These are phyloP conservation scores for Spisula subtruncata DNA, from an alignment of 2,888 invertebrate species.

Conservation along the genomic window DNA sequence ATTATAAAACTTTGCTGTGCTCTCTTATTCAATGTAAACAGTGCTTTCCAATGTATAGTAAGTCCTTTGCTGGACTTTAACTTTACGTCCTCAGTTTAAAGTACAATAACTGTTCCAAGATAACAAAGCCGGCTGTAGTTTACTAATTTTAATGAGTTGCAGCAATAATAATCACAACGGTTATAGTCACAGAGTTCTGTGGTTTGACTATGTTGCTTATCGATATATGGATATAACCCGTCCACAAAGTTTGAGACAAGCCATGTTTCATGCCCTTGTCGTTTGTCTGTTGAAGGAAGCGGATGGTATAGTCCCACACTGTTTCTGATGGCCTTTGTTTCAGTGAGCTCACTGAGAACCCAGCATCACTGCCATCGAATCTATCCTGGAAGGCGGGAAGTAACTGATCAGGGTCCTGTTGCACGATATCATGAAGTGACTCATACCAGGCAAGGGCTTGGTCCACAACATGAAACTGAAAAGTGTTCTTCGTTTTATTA, in stretches of 20 bases:
- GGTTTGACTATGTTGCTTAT: conserved; percentile 30
- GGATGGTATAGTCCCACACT: conserved; percentile 33
- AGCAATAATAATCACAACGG: no score
- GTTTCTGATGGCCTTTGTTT: conserved; percentile 27
- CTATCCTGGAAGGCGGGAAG: not conserved
- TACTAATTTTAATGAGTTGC: no score
- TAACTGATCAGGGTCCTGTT: not conserved
- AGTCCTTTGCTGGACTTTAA: no score
- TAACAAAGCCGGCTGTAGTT: no score
- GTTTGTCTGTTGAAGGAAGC: not conserved
- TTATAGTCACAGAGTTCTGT: no score
- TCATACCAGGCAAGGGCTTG: no score
- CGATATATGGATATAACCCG: not conserved
- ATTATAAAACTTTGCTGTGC: no score
- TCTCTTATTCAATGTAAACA: no score
- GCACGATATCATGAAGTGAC: not conserved
- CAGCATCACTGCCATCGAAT: conserved; percentile 45
- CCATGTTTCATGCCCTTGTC: conserved; percentile 14
- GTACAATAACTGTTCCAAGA: no score
- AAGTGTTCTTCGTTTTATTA: not conserved
- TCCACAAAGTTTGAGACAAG: conserved; percentile 34
- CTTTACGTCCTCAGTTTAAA: no score
- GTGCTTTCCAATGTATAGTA: no score
- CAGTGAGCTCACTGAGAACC: not conserved
- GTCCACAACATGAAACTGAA: not conserved